Evolutionary conservation across 1,140 invertebrate genomes (phyloP), one percentile per base, ranked within the genome.

Genomic region (Agrypnia vestita): DNA sequence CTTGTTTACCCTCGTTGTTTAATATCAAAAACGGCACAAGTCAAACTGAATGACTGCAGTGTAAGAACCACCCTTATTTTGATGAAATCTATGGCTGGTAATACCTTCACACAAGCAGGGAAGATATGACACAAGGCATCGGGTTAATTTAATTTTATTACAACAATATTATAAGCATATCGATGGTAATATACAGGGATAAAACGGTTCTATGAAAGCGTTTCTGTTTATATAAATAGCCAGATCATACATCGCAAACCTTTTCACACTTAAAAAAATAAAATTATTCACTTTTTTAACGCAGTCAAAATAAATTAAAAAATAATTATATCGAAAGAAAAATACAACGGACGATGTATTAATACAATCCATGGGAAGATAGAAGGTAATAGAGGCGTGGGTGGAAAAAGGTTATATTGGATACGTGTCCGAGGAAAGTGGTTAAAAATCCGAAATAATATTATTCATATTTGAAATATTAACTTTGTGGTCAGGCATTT

Each of bases 111-210:
- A 25, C 7, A 4, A 0, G 9, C 11, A 12, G 0, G 61, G 69
- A n/a, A 7, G 69, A 53, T 73, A 35, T 19, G 17, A 35, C 25
- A 4, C 0, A 13, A 53, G 17, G n/a, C 12, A 12, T 11, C 64
- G 7, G n/a, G 47, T 59, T 61, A 82, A 77, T 82, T 78, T 75
- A 74, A 80, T 80, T 82, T 80, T 72, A 78, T 64, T 75, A 78
- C 71, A 78, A 62, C 12, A 73, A 49, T 74, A 79, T 62, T 61
- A 73, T 78, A 71, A 78, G 51, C 64, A 59, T 71, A 71, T 71
- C 51, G 64, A 55, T 55, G 51, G 25, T 35, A 59, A 74, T 56
- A 17, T 71, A 71, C 43, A 71, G 15, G 67, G 46, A 71, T 71
- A 15, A 71, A 71, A 49, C 35, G 19, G 0, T 56, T 74, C 51